Percentiles rank a stretch among this genome's conserved stretches.
phyloP scores from a whole-genome alignment of 2,113 vertebrate species.

The Corynorhinus townsendii region DNA sequence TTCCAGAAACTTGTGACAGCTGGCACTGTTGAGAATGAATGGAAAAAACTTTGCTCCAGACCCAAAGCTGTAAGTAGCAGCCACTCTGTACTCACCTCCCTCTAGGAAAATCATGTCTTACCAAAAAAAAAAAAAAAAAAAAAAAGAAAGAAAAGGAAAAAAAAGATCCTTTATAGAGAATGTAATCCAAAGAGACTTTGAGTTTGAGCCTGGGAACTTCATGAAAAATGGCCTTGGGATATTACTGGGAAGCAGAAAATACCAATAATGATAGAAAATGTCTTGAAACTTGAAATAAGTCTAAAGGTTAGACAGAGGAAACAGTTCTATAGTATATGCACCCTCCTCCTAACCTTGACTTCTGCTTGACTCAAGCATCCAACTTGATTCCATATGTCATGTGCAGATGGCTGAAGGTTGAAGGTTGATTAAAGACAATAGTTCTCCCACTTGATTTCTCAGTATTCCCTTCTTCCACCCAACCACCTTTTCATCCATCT shows the following conservation, averaged over 20 bases:
- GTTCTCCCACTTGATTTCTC: neutral
- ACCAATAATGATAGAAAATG: neutral
- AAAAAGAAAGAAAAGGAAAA: too few relatives aligned
- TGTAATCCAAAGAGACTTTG: neutral
- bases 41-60: conserved; percentile 64
- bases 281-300: neutral
- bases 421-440: neutral
- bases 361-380: neutral
- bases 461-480: neutral
- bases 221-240: neutral
- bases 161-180: neutral
- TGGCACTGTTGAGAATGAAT: conserved; percentile 61
- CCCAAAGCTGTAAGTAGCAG: conserved; percentile 56
- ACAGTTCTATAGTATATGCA: neutral
- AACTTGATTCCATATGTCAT: neutral
- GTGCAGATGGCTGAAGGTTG: neutral
- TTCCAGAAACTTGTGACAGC: conserved; percentile 67
- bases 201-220: neutral
- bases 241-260: neutral
- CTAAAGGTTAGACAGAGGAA: neutral
- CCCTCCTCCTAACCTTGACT: neutral
- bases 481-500: neutral
- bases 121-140: neutral
- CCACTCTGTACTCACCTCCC: too few relatives aligned
- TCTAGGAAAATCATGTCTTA: neutral